phyloP scores from a whole-genome alignment of 2,888 invertebrate species.

The Dione juno region DNA sequence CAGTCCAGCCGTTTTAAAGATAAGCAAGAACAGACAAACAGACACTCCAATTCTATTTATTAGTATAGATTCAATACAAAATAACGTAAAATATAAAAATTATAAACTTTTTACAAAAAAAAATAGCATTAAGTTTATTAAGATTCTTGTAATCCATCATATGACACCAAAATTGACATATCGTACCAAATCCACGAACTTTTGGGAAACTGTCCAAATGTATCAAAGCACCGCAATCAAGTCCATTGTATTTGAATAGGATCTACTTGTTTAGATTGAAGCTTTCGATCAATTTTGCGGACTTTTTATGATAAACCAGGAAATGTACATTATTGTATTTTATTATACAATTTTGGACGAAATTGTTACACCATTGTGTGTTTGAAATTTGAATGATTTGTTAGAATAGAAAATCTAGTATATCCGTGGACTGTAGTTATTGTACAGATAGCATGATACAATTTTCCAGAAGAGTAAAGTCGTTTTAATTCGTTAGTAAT shows the following conservation, averaged over 20 bases:
- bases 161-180: slow-evolving; percentile 62
- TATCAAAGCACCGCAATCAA: slow-evolving; percentile 67
- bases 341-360: slow-evolving; percentile 43
- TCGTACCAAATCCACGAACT: slow-evolving; percentile 62
- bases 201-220: slow-evolving; percentile 58
- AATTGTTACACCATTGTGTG: slow-evolving; percentile 10
- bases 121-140: not conserved
- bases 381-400: not conserved
- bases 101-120: not conserved
- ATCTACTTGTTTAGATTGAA: slow-evolving; percentile 74
- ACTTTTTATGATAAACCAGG: slow-evolving; percentile 56
- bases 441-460: too few relatives aligned
- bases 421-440: not conserved
- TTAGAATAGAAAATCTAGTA: slow-evolving; percentile 1
- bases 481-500: too few relatives aligned
- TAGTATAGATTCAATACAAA: not conserved
- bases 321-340: slow-evolving; percentile 50
- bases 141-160: slow-evolving; percentile 61
- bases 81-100: slow-evolving; percentile 2
- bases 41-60: too few relatives aligned
- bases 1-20: too few relatives aligned
- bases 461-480: too few relatives aligned
- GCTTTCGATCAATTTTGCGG: slow-evolving; percentile 64
- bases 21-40: too few relatives aligned
- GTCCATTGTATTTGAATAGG: slow-evolving; percentile 62